Base-by-base conservation (phyloP, 1,140 invertebrate genomes). In the Drosophila repleta region DNA sequence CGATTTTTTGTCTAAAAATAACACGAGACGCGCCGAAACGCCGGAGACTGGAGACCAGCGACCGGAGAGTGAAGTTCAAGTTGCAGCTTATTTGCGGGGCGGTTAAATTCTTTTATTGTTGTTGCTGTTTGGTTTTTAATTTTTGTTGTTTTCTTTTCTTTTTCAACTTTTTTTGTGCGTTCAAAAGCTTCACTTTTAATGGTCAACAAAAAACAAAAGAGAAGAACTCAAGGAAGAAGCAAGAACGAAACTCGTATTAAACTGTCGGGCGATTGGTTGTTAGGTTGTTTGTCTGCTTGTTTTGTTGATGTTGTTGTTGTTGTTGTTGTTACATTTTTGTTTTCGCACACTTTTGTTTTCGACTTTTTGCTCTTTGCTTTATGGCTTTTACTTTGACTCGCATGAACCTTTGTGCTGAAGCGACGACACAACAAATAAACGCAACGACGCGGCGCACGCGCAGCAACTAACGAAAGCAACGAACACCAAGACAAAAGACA, bases 181-280 rank as follows among this genome's bases (percentile, higher is more conserved):
- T 72, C 56, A 71, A 74, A 74, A 81, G 69, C 78, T 85, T 74
- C 83, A 79, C 77, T 85, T 85, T 83, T 79, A 87, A 85, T 85
- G 82, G 82, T 82, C 82, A 81, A 81, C 74, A 41, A 58, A 70
- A 72, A 73, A 73, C 26, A 49, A 58, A 52, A 60, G 17, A 49
- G 17, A 46, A 70, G 61, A 55, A 45, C 43, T 49, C 3, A 35
- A 29, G 46, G 46, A 60, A 60, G 53, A 43, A 65, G 13, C 20
- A 62, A 32, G 46, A 70, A 73, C 53, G 70, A 73, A 68, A 73
- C 70, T 68, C 70, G 70, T 68, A 73, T 68, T 68, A 62, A 73
- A 74, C 66, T 52, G 64, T 67, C 20, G 55, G 24, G 65, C 46
- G 68, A 53, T 67, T 67, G 43, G 49, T 66, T 60, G 21, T 18